Conservation (phyloP, 2,113 vertebrate species). For the Alligator sinensis region DNA sequence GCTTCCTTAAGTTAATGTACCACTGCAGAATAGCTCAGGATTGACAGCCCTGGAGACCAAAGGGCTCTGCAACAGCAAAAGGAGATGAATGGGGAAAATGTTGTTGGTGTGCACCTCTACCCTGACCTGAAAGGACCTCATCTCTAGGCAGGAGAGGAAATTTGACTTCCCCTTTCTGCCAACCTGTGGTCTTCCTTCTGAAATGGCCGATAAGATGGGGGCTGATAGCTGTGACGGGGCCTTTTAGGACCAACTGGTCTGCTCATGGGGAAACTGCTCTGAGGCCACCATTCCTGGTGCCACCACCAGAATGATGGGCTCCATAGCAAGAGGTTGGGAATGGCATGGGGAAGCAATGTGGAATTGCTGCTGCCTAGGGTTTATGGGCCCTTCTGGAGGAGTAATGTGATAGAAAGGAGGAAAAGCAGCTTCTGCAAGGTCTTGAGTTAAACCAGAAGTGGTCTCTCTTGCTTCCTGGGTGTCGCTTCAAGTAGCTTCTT, state of each 20-base stretch:
- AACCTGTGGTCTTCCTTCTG: neutral
- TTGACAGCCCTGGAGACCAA: neutral
- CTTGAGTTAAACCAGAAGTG: neutral
- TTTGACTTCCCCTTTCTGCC: rapidly evolving
- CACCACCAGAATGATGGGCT: neutral
- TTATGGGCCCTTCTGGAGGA: neutral
- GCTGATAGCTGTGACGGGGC: neutral
- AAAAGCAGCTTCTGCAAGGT: rapidly evolving
- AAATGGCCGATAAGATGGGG: neutral
- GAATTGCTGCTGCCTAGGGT: neutral
- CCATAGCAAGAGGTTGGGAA: neutral
- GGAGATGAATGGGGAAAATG: rapidly evolving
- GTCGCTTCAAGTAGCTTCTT: neutral
- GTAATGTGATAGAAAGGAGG: neutral
- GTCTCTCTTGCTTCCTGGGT: neutral
- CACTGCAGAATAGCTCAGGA: rapidly evolving
- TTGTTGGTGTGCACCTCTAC: rapidly evolving
- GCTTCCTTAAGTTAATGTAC: neutral
- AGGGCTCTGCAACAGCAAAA: neutral
- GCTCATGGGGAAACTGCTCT: neutral
- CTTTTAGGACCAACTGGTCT: neutral
- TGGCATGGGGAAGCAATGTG: rapidly evolving
- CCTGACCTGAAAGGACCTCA: neutral
- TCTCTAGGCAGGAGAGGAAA: rapidly evolving
- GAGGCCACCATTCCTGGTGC: rapidly evolving